Conservation (phyloP, 1,140 invertebrate species). For the Lanistes nyassanus region DNA sequence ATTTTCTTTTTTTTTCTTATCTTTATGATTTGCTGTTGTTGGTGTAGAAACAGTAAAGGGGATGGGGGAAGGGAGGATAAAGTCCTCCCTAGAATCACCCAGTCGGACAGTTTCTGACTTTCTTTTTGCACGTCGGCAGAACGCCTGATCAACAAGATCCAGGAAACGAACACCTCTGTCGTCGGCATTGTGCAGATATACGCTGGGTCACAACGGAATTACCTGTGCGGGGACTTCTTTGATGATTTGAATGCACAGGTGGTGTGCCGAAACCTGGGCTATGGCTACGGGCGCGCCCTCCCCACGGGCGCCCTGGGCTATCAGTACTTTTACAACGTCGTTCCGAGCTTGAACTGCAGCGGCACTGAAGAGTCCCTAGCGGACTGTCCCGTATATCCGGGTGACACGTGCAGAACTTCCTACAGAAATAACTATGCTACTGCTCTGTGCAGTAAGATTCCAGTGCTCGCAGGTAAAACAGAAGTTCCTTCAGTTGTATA, state of each 20-base stretch:
- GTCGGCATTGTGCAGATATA: slow-evolving; percentile 24
- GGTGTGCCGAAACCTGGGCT: slow-evolving; percentile 77
- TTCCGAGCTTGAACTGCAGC: slow-evolving; percentile 45
- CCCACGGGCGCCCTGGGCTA: slow-evolving; percentile 61
- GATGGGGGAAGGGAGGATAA: too few relatives aligned
- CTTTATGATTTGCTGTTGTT: too few relatives aligned
- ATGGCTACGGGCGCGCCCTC: slow-evolving; percentile 15
- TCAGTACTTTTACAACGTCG: slow-evolving; percentile 40
- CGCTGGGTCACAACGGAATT: slow-evolving; percentile 70
- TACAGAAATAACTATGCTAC: slow-evolving; percentile 46
- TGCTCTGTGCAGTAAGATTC: slow-evolving; percentile 48
- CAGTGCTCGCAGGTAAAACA: slow-evolving; percentile 35
- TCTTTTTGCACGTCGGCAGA: slow-evolving; percentile 1
- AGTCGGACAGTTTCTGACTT: too few relatives aligned
- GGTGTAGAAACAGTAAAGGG: too few relatives aligned
- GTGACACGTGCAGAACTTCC: slow-evolving; percentile 38
- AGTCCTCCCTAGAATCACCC: too few relatives aligned
- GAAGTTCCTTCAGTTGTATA: too few relatives aligned
- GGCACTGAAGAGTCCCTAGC: slow-evolving; percentile 42
- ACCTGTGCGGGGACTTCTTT: slow-evolving; percentile 80
- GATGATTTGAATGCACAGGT: slow-evolving; percentile 75
- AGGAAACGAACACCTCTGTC: slow-evolving; percentile 6
- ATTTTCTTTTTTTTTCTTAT: too few relatives aligned
- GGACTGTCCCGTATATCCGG: slow-evolving; percentile 38
- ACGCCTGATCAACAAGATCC: slow-evolving; percentile 8